phyloP scores from a whole-genome alignment of 2,797 vertebrate species.

The Enteromius radiatus region DNA sequence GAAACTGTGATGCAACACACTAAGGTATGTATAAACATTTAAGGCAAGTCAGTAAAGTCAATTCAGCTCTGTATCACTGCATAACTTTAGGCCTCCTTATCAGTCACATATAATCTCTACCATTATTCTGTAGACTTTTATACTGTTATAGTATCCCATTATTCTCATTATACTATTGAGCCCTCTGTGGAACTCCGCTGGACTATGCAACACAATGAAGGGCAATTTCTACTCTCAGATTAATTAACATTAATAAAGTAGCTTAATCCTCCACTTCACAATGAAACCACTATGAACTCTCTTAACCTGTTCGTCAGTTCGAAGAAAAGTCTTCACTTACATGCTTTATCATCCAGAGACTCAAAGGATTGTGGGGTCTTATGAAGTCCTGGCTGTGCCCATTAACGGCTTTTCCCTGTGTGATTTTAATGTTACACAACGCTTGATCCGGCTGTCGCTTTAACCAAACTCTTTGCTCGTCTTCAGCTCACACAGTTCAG shows the following conservation, averaged over 20 bases:
- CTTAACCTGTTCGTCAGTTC: neutral
- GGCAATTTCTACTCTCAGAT: neutral
- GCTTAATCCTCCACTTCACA: slow-evolving; percentile 16
- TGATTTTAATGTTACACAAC: slow-evolving; percentile 59
- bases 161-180: slow-evolving; percentile 24
- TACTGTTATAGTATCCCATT: neutral
- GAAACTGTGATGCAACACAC: no score
- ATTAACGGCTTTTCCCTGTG: slow-evolving; percentile 35
- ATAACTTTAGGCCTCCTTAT: neutral
- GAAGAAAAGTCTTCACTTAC: neutral
- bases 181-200: neutral
- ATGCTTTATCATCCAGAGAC: neutral
- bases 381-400: neutral
- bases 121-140: neutral
- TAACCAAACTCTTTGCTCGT: slow-evolving; percentile 2
- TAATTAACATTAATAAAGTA: slow-evolving; percentile 28
- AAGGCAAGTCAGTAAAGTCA: neutral
- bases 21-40: no score
- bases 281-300: slow-evolving; percentile 18
- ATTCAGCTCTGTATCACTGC: neutral
- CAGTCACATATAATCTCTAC: neutral
- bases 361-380: slow-evolving; percentile 33
- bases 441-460: slow-evolving; percentile 41
- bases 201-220: neutral
- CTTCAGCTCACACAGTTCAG: slow-evolving; percentile 2